Conservation (phyloP, 2,888 invertebrate genomes). For the Polyommatus iphigenia region DNA sequence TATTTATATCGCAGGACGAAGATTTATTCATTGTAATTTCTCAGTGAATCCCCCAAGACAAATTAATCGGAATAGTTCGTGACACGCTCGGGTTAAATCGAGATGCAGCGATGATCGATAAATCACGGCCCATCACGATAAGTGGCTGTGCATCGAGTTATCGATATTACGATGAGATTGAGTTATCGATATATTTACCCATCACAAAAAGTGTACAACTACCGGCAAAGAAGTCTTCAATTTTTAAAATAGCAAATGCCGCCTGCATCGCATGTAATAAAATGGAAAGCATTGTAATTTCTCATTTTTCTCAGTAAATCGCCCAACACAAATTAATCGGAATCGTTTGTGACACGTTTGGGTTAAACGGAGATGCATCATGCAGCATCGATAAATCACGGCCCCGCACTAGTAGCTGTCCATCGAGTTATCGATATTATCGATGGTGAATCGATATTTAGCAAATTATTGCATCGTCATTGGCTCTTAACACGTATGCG, state of each 20-base stretch:
- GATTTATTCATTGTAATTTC: constrained; percentile 15
- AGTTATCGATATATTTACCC: no score
- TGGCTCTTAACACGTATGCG: no score
- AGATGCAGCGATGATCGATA: constrained; percentile 14
- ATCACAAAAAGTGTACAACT: no score
- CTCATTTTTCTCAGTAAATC: neutral
- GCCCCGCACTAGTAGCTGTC: neutral
- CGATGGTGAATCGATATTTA: no score
- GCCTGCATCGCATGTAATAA: no score
- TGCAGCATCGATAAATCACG: neutral
- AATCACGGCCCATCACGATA: neutral
- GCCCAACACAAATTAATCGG: constrained; percentile 26
- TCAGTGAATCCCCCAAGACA: constrained; percentile 23
- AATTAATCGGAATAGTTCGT: constrained; percentile 22
- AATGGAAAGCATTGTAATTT: no score
- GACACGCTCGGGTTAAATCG: neutral
- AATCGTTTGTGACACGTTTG: neutral
- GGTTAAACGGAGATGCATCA: constrained; percentile 6
- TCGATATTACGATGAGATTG: neutral
- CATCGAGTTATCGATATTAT: neutral
- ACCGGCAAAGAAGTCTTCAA: no score
- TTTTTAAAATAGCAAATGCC: no score
- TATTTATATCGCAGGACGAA: constrained; percentile 22
- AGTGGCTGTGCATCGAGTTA: neutral
- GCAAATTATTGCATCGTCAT: no score